Base-by-base conservation (phyloP, 2,113 vertebrate genomes). In the Hipposideros armiger region DNA sequence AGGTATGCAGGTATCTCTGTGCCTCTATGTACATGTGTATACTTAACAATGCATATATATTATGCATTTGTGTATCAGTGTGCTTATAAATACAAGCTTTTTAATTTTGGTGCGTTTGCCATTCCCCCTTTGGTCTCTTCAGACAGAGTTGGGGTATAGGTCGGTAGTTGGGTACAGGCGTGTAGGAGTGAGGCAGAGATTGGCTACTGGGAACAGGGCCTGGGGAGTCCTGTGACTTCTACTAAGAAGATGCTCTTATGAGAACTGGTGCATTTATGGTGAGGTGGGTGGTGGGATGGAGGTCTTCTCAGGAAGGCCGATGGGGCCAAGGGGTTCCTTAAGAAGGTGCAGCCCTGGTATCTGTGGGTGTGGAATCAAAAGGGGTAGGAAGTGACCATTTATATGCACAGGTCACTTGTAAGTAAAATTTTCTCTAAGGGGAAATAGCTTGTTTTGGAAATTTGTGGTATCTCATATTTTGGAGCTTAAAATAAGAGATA, bases 381-480 rank as follows among this genome's bases (percentile, higher is more conserved):
- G 74, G 24, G 22, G 1, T 7, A 94, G 20, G 47, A 62, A 73
- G 40, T 26, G 28, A 66, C 9, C 17, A 45, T 72, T 87, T 52
- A 47, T 17, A 32, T 11, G 20, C 45, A 40, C 42, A 69, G 19
- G n/a, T 72, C 60, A 82, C n/a, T 70, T 76, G 24, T 24, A 95
- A 91, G 76, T 45, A 58, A 87, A 69, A 22, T 20, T 88, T 90
- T 91, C 52, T 85, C n/a, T 80, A 22, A 66, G 26, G 72, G 73
- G 30, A 56, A 62, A 28, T 69, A 69, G 26, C 26, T 83, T 86
- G 26, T 87, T 96, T 90, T 56, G n/a, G 86, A 92, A 92, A 85
- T 81, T 42, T 95, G 69, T 83, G 69, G 70, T 69, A 30, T 88
- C 45, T 94, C 22, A 28, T 86, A 80, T 70, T 90, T 84, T 91